Evolutionary conservation across 1,140 invertebrate genomes (phyloP).

Genomic region (Cryptotermes secundus): DNA sequence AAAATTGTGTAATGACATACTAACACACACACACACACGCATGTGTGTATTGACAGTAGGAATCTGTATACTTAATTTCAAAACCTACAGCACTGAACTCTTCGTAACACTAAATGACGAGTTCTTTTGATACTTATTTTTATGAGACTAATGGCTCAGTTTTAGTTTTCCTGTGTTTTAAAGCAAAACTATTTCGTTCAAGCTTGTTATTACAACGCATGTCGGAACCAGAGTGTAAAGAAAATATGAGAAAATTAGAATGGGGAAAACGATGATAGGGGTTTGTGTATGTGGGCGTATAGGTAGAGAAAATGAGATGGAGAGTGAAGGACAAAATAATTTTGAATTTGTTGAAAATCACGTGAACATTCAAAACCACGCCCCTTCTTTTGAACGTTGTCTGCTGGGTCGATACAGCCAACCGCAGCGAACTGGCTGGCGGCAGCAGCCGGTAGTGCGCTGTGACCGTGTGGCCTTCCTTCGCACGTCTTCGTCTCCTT

Average conservation of each 20-base stretch:
- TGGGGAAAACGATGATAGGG: background rate
- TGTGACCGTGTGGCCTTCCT: background rate
- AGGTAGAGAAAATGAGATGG: background rate
- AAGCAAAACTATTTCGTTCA: too few species aligned
- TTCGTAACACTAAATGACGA: too few species aligned
- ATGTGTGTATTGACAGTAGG: too few species aligned
- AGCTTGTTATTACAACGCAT: background rate
- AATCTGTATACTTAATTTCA: too few species aligned
- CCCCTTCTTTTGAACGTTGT: background rate
- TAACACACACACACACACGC: too few species aligned
- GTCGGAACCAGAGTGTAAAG: background rate
- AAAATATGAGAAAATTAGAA: background rate
- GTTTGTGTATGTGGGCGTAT: background rate
- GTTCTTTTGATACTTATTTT: too few species aligned
- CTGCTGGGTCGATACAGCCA: conserved; percentile 12
- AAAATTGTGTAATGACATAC: too few species aligned
- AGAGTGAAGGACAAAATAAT: background rate
- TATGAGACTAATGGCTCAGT: background rate
- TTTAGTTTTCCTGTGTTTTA: background rate
- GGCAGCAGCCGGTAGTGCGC: background rate
- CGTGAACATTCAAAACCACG: background rate
- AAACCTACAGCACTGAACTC: too few species aligned
- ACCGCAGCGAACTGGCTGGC: background rate
- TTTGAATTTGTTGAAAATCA: conserved; percentile 2
- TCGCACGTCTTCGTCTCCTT: background rate